These are phyloP conservation scores for Ciconia stormi DNA, from an alignment of 2,113 vertebrate species.

Conservation along the genomic window DNA sequence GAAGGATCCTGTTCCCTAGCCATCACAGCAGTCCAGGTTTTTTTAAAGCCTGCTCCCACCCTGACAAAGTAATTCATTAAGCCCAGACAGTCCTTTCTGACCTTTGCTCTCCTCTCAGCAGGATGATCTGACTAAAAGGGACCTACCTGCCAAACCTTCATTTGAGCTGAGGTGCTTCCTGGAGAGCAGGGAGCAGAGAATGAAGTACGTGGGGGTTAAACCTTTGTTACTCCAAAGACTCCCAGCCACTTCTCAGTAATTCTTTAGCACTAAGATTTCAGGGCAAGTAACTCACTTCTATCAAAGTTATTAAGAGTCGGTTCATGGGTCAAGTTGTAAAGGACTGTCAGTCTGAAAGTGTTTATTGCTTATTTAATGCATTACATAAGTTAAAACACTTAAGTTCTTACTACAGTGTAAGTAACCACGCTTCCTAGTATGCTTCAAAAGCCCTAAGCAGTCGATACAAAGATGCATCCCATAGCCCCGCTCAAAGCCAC, in stretches of 20 bases:
- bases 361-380: constrained; percentile 62
- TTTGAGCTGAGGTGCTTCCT: background rate
- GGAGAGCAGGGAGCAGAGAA: background rate
- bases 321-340: background rate
- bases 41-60: background rate
- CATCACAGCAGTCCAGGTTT: background rate
- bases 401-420: background rate
- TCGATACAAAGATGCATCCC: background rate
- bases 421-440: background rate
- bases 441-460: background rate
- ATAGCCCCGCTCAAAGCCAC: background rate
- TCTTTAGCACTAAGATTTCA: background rate
- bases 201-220: background rate
- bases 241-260: background rate
- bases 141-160: background rate
- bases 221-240: background rate
- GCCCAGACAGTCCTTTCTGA: background rate
- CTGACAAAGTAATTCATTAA: constrained; percentile 53
- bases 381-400: constrained; percentile 34
- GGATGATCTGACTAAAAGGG: background rate
- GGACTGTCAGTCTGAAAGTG: background rate
- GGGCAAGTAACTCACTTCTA: background rate
- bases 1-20: background rate
- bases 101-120: constrained; percentile 13
- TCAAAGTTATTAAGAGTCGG: background rate